Evolutionary conservation across 2,113 vertebrate species (phyloP).

Genomic region (Gopherus evgoodei): DNA sequence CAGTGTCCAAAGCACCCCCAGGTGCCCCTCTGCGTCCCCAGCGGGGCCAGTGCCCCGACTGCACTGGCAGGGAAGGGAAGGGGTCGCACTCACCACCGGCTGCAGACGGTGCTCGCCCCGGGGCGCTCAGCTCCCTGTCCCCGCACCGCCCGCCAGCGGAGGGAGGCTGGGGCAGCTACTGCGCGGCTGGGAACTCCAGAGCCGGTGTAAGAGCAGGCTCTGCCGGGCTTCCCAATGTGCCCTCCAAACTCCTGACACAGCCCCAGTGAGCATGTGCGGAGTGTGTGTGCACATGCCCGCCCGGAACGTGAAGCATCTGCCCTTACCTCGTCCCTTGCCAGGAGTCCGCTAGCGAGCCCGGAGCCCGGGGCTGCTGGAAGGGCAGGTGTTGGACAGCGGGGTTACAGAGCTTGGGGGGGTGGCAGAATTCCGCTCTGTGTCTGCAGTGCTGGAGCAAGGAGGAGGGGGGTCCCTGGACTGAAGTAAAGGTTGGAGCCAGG

Average conservation of each 20-base stretch:
- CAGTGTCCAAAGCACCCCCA: not conserved
- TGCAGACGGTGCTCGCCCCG: conserved; percentile 14
- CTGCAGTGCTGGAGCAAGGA: not conserved
- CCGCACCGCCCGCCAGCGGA: conserved; percentile 1
- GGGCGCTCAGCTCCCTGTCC: not conserved
- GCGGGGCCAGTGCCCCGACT: fast-evolving
- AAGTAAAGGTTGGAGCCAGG: not conserved
- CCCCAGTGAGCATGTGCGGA: conserved; percentile 62
- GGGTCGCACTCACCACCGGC: conserved; percentile 48
- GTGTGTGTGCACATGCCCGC: conserved; percentile 45
- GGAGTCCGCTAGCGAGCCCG: not conserved
- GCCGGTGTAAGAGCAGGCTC: conserved; percentile 10
- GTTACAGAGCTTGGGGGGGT: fast-evolving
- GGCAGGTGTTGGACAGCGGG: not conserved
- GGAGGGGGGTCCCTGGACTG: not conserved
- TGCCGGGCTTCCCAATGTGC: conserved; percentile 29
- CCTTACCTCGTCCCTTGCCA: conserved; percentile 32
- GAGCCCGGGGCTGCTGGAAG: not conserved
- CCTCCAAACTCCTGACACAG: conserved; percentile 29
- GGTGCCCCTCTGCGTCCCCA: not conserved
- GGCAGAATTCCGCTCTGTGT: not conserved
- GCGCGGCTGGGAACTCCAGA: not conserved
- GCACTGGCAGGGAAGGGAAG: not conserved
- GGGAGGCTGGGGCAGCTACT: not conserved
- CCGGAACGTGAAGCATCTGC: conserved; percentile 24